These are phyloP conservation scores for Helicorthomorpha holstii DNA, from an alignment of 1,140 invertebrate species.

Conservation along the genomic window DNA sequence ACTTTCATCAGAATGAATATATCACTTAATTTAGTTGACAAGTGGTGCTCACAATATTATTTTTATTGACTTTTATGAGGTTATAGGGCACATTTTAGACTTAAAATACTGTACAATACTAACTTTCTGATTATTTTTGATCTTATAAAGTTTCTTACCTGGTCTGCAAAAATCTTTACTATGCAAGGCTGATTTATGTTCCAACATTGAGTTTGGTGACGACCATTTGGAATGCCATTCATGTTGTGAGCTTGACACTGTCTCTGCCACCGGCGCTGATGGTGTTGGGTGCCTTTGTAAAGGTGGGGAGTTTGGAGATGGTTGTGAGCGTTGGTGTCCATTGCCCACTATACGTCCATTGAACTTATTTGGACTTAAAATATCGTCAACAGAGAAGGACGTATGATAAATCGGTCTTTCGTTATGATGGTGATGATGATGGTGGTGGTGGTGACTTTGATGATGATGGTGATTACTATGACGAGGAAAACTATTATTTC, in stretches of 20 bases:
- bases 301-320: conserved; percentile 1
- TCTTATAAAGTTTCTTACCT: too few species aligned
- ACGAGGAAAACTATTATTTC: not conserved
- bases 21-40: too few species aligned
- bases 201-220: too few species aligned
- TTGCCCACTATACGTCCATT: conserved; percentile 39
- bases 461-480: not conserved
- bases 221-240: conserved; percentile 11
- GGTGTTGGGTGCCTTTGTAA: not conserved
- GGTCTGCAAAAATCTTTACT: too few species aligned
- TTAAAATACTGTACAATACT: too few species aligned
- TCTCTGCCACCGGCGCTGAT: conserved; percentile 1
- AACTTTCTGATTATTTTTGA: too few species aligned
- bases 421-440: not conserved
- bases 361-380: conserved; percentile 76
- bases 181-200: too few species aligned
- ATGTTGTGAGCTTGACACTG: conserved; percentile 10
- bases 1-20: too few species aligned
- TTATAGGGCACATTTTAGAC: too few species aligned
- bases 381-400: conserved; percentile 73
- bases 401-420: conserved; percentile 8
- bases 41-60: too few species aligned
- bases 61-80: too few species aligned
- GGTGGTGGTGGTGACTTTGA: not conserved
- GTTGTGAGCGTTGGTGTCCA: conserved; percentile 6